Percentiles rank a stretch among this genome's conserved stretches.
phyloP scores from a whole-genome alignment of 2,797 vertebrate species.

The Cichlasoma orientale region DNA sequence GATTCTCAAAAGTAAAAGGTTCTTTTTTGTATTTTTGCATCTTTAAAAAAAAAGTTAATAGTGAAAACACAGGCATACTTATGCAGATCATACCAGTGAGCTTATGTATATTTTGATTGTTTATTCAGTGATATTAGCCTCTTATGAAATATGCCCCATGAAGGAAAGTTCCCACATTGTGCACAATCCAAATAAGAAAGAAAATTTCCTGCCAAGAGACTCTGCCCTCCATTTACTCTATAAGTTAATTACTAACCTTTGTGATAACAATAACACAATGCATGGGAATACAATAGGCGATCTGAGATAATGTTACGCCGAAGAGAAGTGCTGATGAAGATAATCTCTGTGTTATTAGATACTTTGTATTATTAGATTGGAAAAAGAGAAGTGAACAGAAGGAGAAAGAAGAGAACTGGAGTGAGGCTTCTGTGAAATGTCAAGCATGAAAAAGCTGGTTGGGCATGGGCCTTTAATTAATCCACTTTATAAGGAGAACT shows the following conservation, averaged over 20 bases:
- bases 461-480: slow-evolving; percentile 40
- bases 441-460: slow-evolving; percentile 42
- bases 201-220: slow-evolving; percentile 23
- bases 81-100: background rate
- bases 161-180: slow-evolving; percentile 8
- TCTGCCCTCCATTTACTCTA: slow-evolving; percentile 17
- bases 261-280: slow-evolving; percentile 33
- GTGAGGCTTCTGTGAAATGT: slow-evolving; percentile 53
- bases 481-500: slow-evolving; percentile 13
- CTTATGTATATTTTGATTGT: background rate
- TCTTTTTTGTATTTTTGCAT: too few species aligned
- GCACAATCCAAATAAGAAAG: slow-evolving; percentile 23
- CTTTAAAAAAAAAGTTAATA: too few species aligned
- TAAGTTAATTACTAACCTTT: slow-evolving; percentile 45
- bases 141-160: slow-evolving; percentile 7
- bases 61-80: background rate
- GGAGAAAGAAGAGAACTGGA: slow-evolving; percentile 1
- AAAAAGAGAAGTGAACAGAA: background rate
- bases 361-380: slow-evolving; percentile 6
- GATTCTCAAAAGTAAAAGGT: background rate
- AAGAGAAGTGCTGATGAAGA: slow-evolving; percentile 28
- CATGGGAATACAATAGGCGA: slow-evolving; percentile 25
- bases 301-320: slow-evolving; percentile 23
- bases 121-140: background rate
- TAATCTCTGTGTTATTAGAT: slow-evolving; percentile 14